Conservation (phyloP, 2,888 invertebrate genomes). For the Philereme vetulata region DNA sequence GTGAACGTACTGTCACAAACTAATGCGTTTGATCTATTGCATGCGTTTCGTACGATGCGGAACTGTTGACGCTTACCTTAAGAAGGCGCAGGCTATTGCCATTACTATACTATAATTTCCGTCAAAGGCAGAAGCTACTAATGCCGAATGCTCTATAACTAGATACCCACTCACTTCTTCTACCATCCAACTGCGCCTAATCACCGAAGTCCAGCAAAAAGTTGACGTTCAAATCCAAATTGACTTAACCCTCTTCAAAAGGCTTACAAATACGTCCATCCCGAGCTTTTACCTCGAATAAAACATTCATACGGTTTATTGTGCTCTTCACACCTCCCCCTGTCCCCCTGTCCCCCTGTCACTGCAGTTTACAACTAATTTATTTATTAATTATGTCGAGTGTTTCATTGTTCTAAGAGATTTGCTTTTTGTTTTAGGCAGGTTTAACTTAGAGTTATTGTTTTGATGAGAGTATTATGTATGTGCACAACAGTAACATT, state of each 20-base stretch:
- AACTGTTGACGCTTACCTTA: background rate
- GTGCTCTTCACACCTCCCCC: slow-evolving; percentile 71
- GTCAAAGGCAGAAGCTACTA: too few relatives aligned
- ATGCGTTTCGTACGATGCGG: too few relatives aligned
- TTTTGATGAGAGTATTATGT: too few relatives aligned
- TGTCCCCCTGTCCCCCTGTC: slow-evolving; percentile 52
- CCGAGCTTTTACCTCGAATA: slow-evolving; percentile 75
- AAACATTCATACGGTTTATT: slow-evolving; percentile 76
- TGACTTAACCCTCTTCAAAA: slow-evolving; percentile 80
- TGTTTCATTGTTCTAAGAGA: too few relatives aligned
- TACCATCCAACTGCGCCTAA: slow-evolving; percentile 29
- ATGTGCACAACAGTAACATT: too few relatives aligned
- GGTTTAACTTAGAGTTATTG: too few relatives aligned
- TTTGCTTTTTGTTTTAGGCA: too few relatives aligned
- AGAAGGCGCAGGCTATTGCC: too few relatives aligned
- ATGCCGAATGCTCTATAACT: too few relatives aligned
- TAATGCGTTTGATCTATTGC: too few relatives aligned
- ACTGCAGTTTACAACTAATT: slow-evolving; percentile 37
- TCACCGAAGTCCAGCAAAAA: slow-evolving; percentile 63
- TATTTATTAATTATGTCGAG: background rate
- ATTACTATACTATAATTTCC: too few relatives aligned
- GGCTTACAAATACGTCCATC: slow-evolving; percentile 74
- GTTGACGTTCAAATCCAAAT: slow-evolving; percentile 76
- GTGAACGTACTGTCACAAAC: too few relatives aligned
- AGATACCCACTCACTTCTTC: background rate